Conservation (phyloP, 2,888 invertebrate species). For the Cryptus viduatorius region DNA sequence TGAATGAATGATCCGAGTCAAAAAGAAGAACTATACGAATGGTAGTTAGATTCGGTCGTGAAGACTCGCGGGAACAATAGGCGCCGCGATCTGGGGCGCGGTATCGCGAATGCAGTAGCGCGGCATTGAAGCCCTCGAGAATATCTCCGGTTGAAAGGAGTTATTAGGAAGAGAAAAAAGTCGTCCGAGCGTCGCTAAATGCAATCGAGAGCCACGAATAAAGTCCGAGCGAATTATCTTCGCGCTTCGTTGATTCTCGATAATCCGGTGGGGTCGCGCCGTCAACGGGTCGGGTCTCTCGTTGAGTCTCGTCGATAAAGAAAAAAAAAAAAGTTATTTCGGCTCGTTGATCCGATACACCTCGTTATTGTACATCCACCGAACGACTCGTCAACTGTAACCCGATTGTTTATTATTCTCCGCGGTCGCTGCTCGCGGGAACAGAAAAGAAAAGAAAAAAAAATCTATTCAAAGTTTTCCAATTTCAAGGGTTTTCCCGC, state of each 20-base stretch:
- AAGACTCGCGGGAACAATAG: not conserved
- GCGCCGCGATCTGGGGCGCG: not conserved
- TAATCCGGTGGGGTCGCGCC: slow-evolving; percentile 19
- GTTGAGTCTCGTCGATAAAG: slow-evolving; percentile 1
- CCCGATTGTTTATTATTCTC: slow-evolving; percentile 66
- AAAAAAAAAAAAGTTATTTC: slow-evolving; percentile 11
- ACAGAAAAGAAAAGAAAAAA: not conserved
- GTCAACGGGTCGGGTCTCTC: slow-evolving; percentile 5
- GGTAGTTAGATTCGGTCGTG: not conserved
- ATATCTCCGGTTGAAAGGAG: slow-evolving; percentile 12
- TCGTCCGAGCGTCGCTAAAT: slow-evolving; percentile 37
- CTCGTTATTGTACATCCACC: slow-evolving; percentile 53
- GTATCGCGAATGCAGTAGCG: not conserved
- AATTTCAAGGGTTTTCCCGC: slow-evolving; percentile 70
- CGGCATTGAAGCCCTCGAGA: slow-evolving; percentile 13
- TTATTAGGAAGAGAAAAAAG: slow-evolving; percentile 13
- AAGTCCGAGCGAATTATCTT: slow-evolving; percentile 48
- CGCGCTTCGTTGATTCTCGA: slow-evolving; percentile 51
- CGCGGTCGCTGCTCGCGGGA: not conserved
- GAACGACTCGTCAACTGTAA: not conserved
- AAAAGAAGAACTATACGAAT: not conserved
- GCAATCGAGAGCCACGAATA: slow-evolving; percentile 25
- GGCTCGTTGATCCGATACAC: slow-evolving; percentile 35
- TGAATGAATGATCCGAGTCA: not conserved
- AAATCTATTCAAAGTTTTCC: slow-evolving; percentile 72